phyloP scores from a whole-genome alignment of 1,140 invertebrate genomes.

The Meloidogyne chitwoodi region DNA sequence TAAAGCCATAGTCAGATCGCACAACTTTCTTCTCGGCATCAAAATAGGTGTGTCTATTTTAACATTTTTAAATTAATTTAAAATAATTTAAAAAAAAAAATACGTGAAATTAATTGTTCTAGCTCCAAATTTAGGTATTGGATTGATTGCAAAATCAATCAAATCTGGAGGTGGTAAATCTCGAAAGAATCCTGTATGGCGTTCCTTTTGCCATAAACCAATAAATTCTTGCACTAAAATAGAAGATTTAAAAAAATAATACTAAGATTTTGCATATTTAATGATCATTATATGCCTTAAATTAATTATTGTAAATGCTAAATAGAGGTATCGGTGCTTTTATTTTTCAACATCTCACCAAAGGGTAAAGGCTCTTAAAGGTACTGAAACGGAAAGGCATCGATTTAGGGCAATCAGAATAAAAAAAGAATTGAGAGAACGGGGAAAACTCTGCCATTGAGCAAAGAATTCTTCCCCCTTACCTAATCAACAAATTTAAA shows the following conservation, averaged over 20 bases:
- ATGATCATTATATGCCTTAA: too few relatives aligned
- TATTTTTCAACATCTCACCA: too few relatives aligned
- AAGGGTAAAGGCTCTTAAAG: too few relatives aligned
- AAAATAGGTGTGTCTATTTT: slow-evolving; percentile 56
- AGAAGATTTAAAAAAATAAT: not conserved
- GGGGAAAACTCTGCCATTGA: too few relatives aligned
- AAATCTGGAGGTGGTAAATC: slow-evolving; percentile 54
- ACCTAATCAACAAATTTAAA: not conserved
- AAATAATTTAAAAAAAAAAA: not conserved
- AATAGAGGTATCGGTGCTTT: too few relatives aligned
- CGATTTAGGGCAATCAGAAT: too few relatives aligned
- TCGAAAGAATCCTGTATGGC: slow-evolving; percentile 28
- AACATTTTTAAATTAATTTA: not conserved
- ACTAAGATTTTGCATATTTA: too few relatives aligned
- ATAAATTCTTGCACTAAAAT: slow-evolving; percentile 50
- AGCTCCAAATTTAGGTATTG: slow-evolving; percentile 58
- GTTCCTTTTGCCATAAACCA: slow-evolving; percentile 50
- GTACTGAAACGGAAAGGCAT: too few relatives aligned
- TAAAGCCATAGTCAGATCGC: slow-evolving; percentile 58
- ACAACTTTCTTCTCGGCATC: slow-evolving; percentile 47
- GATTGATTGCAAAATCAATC: slow-evolving; percentile 60
- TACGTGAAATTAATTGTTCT: slow-evolving; percentile 58
- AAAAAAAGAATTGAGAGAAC: too few relatives aligned
- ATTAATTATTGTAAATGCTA: too few relatives aligned
- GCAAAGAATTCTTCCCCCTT: too few relatives aligned